These are phyloP conservation scores for Tinamus major DNA, from an alignment of 2,797 vertebrate genomes.

Conservation along the genomic window DNA sequence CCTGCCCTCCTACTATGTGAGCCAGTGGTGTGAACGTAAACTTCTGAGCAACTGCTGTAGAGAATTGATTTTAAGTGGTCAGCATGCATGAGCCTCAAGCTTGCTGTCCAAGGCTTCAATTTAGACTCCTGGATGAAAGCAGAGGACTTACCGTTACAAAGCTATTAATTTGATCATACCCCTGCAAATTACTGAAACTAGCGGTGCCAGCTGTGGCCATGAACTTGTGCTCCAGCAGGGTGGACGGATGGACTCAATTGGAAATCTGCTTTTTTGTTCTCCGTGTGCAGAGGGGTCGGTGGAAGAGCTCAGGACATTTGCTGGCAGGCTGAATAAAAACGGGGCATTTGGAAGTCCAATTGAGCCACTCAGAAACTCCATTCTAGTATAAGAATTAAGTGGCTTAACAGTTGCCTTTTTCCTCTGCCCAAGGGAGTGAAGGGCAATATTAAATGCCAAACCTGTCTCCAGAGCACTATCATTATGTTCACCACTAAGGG, in stretches of 20 bases:
- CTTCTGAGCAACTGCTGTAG: background rate
- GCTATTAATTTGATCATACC: constrained; percentile 11
- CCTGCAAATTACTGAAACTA: background rate
- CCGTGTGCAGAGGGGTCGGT: background rate
- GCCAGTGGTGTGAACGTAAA: background rate
- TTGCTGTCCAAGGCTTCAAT: background rate
- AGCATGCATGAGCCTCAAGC: accelerated
- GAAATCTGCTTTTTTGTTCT: background rate
- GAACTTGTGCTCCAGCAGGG: background rate
- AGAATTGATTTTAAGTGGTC: constrained; percentile 7
- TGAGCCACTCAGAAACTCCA: accelerated
- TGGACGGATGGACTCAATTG: background rate
- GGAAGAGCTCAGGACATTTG: background rate
- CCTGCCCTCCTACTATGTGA: background rate
- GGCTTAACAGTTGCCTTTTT: background rate
- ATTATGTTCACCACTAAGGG: background rate
- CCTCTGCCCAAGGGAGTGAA: accelerated
- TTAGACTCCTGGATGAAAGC: background rate
- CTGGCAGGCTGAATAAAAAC: background rate
- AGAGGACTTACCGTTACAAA: background rate
- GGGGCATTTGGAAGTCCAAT: accelerated
- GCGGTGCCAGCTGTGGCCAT: background rate
- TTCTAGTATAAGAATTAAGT: background rate
- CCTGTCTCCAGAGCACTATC: background rate
- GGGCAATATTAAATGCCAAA: accelerated